A percentile compares a stretch with the other conserved stretches of the same genome.
Conservation (phyloP, 2,797 vertebrate genomes). For the Tiaroga cobitis region DNA sequence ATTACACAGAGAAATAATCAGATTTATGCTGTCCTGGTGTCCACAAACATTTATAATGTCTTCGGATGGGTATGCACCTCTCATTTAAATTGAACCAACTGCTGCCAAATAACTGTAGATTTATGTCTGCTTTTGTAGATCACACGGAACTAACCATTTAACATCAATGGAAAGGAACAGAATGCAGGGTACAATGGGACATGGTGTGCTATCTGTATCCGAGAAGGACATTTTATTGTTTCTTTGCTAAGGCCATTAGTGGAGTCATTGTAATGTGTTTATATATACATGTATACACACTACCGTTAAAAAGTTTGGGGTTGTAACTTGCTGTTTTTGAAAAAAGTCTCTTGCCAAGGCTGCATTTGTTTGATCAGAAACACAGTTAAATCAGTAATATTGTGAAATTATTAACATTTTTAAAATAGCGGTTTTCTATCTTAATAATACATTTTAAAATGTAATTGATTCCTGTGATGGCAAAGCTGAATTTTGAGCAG, state of each 20-base stretch:
- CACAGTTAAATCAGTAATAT: not conserved
- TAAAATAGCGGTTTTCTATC: too few species aligned
- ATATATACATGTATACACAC: not conserved
- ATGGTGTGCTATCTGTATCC: not conserved
- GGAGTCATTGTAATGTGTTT: not conserved
- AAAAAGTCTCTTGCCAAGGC: not conserved
- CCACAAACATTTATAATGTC: conserved; percentile 3
- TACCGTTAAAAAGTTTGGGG: not conserved
- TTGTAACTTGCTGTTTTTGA: not conserved
- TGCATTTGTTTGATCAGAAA: not conserved
- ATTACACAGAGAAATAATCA: not conserved
- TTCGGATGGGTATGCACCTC: conserved; percentile 7
- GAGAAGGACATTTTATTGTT: not conserved
- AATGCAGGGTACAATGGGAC: not conserved
- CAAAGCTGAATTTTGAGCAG: not conserved
- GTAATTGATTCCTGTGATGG: not conserved
- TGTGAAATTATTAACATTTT: not conserved
- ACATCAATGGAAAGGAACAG: not conserved
- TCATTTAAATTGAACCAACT: conserved; percentile 7
- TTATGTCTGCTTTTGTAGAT: not conserved
- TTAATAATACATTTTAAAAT: not conserved
- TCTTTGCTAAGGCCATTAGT: not conserved
- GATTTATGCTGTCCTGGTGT: conserved; percentile 11
- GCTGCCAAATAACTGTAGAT: not conserved
- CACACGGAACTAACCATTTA: not conserved